These are phyloP conservation scores for Nineta flava DNA, from an alignment of 2,888 invertebrate species.

Conservation along the genomic window DNA sequence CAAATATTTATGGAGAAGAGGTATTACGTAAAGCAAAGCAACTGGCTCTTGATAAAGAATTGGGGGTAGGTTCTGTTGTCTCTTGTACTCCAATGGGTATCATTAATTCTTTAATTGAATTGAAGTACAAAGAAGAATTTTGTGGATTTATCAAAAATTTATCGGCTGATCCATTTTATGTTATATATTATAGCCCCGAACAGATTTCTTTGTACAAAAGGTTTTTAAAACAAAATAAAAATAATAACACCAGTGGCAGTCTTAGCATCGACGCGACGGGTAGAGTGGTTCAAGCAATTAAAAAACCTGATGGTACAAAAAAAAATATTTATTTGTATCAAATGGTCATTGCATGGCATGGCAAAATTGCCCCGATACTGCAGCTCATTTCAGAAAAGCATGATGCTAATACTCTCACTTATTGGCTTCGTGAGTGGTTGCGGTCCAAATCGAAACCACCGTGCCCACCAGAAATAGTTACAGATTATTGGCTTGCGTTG, in stretches of 20 bases:
- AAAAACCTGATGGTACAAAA: neutral
- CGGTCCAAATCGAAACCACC: neutral
- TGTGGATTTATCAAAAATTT: neutral
- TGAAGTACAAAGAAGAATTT: neutral
- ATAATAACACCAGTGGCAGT: too few relatives aligned
- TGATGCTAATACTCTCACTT: neutral
- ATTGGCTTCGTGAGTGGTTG: neutral
- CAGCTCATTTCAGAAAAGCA: neutral
- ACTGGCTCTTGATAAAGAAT: neutral
- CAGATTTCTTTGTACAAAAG: neutral
- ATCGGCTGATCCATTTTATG: neutral
- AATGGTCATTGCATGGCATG: neutral
- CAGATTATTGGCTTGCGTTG: neutral
- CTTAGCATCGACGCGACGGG: neutral
- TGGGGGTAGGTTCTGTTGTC: neutral
- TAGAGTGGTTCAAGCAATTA: neutral
- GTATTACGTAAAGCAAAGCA: constrained; percentile 6
- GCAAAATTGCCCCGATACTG: neutral
- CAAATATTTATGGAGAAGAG: constrained; percentile 1
- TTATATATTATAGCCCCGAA: neutral
- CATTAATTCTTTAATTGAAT: neutral
- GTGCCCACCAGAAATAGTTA: neutral
- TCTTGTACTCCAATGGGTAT: too few relatives aligned
- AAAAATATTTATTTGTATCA: neutral
- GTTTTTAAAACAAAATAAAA: neutral